Conservation (phyloP, 1,140 invertebrate species). For the Caenorhabditis inopinata region DNA sequence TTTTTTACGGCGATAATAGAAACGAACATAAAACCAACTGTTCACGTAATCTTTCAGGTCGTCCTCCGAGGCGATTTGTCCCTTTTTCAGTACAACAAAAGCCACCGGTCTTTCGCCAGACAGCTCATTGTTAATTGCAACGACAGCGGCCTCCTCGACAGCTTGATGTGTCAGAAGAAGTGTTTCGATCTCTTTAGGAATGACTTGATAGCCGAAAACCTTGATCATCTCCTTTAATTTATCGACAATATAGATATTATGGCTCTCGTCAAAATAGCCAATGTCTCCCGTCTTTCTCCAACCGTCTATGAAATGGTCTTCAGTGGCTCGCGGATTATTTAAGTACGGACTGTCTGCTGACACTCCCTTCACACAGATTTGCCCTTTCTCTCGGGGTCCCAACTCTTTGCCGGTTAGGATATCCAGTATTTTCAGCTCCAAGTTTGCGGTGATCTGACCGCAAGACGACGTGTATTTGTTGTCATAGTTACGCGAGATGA, state of each 20-base stretch:
- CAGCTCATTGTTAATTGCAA: constrained; percentile 11
- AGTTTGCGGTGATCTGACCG: neutral
- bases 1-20: too few relatives aligned
- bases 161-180: constrained; percentile 4
- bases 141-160: neutral
- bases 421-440: neutral
- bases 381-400: constrained; percentile 8
- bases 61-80: neutral
- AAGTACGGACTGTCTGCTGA: neutral
- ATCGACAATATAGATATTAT: constrained; percentile 3
- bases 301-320: neutral
- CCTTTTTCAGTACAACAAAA: constrained; percentile 15
- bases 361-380: neutral
- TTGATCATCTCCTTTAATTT: constrained; percentile 28
- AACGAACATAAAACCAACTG: neutral
- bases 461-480: neutral
- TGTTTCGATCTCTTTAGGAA: constrained; percentile 18
- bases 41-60: constrained; percentile 29
- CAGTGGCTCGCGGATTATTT: neutral
- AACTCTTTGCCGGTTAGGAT: constrained; percentile 9
- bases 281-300: constrained; percentile 34
- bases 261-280: constrained; percentile 17
- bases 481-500: neutral
- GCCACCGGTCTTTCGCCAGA: constrained; percentile 24
- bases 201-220: constrained; percentile 34